Evolutionary conservation across 2,888 invertebrate species (phyloP), one percentile per base, ranked within the genome.

Genomic region (Steinernema hermaphroditum): DNA sequence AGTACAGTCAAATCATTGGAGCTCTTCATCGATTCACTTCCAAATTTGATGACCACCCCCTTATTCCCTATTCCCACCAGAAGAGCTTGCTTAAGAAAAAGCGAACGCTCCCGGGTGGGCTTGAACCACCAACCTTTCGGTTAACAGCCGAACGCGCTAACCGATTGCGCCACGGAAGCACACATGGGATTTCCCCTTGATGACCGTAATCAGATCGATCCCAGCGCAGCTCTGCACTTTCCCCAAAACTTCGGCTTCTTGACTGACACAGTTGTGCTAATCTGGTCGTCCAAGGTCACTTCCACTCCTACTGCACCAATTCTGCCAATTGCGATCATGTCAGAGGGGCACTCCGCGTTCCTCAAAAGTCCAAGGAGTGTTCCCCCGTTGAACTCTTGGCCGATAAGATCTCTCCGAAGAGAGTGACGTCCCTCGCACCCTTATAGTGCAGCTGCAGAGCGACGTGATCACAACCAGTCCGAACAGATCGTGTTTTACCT

Each of bases 71-170:
- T n/a, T n/a, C n/a, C n/a, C n/a, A n/a, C n/a, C n/a, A n/a, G n/a
- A n/a, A n/a, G n/a, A n/a, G n/a, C n/a, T n/a, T n/a, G n/a, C n/a
- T n/a, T n/a, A n/a, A n/a, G n/a, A 54, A 54, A 54, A 54, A 54
- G 6, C 4, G 27, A 54, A 14, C 54, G 27, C 54, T 54, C 54
- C 76, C 77, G 79, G 80, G 76, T 77, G 81, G 81, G 80, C 79
- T 83, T 77, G 82, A 83, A 83, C 81, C 83, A 82, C 80, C 81
- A 81, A 83, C 82, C 83, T 83, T 81, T 83, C 82, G 80, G 82
- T 81, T 83, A 81, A 81, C 81, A 82, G 81, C 81, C 81, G 81
- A 83, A 83, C 83, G 81, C 81, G 80, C 81, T 82, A 77, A 71
- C 77, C 77, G 72, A 77, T 77, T 77, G 77, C 69, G 69, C 69